A percentile compares a stretch with the other conserved stretches of the same genome.
Evolutionary conservation across 2,888 invertebrate species (phyloP).

Genomic region (Blera fallax): DNA sequence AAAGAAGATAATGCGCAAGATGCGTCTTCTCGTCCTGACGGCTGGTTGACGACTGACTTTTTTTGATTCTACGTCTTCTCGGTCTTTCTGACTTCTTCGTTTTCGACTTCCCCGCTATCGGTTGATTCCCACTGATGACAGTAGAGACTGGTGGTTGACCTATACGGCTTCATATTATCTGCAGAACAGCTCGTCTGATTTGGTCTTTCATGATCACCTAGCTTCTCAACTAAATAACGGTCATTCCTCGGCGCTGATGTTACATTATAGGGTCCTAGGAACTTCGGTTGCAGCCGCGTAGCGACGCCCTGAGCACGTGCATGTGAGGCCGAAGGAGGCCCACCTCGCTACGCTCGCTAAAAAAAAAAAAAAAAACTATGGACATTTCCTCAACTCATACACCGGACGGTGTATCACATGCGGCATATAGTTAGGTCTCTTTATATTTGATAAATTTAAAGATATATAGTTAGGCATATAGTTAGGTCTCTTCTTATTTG

Average conservation of each 20-base stretch:
- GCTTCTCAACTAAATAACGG: background rate
- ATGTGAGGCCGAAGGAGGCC: too few relatives aligned
- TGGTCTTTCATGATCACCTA: background rate
- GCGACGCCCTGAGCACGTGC: too few relatives aligned
- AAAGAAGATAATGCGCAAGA: too few relatives aligned
- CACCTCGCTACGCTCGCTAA: too few relatives aligned
- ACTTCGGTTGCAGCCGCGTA: background rate
- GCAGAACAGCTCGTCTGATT: background rate
- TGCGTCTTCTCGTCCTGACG: background rate
- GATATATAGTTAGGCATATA: too few relatives aligned
- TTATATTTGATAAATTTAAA: too few relatives aligned
- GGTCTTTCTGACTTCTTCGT: background rate
- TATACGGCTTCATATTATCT: background rate
- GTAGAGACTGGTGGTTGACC: background rate
- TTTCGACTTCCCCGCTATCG: background rate
- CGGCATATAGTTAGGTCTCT: too few relatives aligned
- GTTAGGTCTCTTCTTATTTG: too few relatives aligned
- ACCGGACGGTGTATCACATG: too few relatives aligned
- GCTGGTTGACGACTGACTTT: background rate
- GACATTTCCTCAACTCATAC: too few relatives aligned
- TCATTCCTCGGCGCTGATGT: background rate
- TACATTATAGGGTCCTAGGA: background rate
- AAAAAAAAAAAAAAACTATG: too few relatives aligned
- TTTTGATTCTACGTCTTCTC: background rate
- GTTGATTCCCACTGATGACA: background rate